These are phyloP conservation scores for Megaceryle torquata DNA, from an alignment of 2,113 vertebrate genomes.

Conservation along the genomic window DNA sequence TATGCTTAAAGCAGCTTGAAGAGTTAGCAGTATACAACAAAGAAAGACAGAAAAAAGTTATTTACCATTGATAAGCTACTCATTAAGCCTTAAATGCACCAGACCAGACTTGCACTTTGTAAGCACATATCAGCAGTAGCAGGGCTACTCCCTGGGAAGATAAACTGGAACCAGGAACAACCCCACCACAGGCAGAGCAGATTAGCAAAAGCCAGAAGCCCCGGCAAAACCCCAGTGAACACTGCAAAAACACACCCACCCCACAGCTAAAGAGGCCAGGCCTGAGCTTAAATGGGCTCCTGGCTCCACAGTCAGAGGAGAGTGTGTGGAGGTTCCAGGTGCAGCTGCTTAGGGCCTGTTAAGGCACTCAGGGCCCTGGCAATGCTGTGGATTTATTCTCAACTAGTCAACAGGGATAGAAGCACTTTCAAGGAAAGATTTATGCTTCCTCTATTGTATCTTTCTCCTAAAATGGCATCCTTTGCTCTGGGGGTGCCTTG, in stretches of 20 bases:
- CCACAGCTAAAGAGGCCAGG: too few species aligned
- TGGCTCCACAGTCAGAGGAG: background rate
- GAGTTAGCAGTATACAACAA: background rate
- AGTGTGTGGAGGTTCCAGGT: background rate
- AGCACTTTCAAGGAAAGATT: background rate
- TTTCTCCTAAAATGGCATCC: slow-evolving; percentile 30
- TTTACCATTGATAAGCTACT: background rate
- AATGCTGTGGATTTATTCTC: background rate
- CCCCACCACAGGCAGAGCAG: background rate
- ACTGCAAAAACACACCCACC: background rate
- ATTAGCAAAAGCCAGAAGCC: background rate
- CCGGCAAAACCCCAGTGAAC: background rate
- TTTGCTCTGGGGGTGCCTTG: background rate
- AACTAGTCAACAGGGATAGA: background rate
- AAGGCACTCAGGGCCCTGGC: background rate
- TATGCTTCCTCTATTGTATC: background rate
- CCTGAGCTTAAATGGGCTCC: background rate
- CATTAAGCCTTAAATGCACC: background rate
- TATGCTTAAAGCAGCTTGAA: background rate
- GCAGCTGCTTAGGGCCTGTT: background rate
- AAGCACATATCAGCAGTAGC: background rate
- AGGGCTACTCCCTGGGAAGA: background rate
- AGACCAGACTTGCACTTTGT: background rate
- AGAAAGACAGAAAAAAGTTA: background rate
- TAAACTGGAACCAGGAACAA: background rate